phyloP scores from a whole-genome alignment of 1,140 invertebrate genomes.

The Drosophila setifemur region DNA sequence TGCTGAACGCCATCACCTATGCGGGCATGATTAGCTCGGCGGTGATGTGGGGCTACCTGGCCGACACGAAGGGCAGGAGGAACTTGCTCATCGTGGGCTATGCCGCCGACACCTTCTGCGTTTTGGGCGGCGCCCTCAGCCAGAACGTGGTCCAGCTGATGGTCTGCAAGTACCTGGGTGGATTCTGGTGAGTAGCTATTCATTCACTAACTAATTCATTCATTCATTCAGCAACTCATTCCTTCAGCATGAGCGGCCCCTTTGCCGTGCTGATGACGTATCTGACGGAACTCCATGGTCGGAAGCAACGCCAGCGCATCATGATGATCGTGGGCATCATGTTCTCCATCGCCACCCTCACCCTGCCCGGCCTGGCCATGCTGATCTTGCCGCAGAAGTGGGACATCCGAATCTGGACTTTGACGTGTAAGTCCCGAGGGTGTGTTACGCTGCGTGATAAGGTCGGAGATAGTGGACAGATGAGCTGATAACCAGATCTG shows the following conservation, averaged over 20 bases:
- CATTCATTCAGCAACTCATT: background rate
- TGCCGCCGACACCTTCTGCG: slow-evolving; percentile 87
- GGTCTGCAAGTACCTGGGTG: slow-evolving; percentile 88
- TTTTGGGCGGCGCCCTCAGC: slow-evolving; percentile 86
- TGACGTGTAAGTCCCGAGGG: slow-evolving; percentile 59
- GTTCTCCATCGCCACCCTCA: slow-evolving; percentile 84
- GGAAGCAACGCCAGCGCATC: slow-evolving; percentile 85
- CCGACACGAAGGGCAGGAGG: slow-evolving; percentile 89
- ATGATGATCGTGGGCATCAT: slow-evolving; percentile 86
- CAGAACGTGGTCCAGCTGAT: slow-evolving; percentile 88
- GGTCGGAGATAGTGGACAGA: background rate
- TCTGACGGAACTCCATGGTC: slow-evolving; percentile 87
- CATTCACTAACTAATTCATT: background rate
- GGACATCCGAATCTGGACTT: slow-evolving; percentile 43
- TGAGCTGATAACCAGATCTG: background rate
- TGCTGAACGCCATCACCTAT: slow-evolving; percentile 87
- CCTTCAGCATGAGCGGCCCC: slow-evolving; percentile 87
- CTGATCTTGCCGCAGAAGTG: slow-evolving; percentile 82
- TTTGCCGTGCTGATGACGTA: slow-evolving; percentile 89
- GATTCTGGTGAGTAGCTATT: slow-evolving; percentile 88
- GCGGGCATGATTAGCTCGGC: slow-evolving; percentile 87
- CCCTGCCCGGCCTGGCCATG: slow-evolving; percentile 85
- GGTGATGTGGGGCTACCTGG: slow-evolving; percentile 91
- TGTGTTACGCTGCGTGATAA: background rate
- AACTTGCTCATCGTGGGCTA: slow-evolving; percentile 88